Conservation (phyloP, 2,113 vertebrate species). For the Pelecanoides urinatrix region DNA sequence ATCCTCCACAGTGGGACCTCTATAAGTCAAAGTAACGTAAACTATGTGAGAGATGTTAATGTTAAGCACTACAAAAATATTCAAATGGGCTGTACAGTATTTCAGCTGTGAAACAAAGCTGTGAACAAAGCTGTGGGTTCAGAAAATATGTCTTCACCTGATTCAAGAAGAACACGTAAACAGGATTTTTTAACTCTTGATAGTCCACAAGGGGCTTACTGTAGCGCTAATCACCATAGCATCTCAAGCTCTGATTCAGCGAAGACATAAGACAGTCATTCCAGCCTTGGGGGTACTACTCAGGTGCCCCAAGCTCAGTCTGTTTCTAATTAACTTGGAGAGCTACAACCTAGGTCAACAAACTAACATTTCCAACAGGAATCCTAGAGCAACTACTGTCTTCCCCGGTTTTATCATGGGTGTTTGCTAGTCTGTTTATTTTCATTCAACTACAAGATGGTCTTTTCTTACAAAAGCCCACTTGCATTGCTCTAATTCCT, state of each 20-base stretch:
- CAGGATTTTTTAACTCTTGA: constrained; percentile 8
- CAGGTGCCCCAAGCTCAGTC: neutral
- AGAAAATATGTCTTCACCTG: constrained; percentile 23
- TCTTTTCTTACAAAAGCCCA: neutral
- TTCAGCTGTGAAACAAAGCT: constrained; percentile 57
- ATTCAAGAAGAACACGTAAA: constrained; percentile 13
- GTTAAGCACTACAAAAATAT: constrained; percentile 51
- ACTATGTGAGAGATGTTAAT: constrained; percentile 46
- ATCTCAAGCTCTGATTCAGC: neutral
- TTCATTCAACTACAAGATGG: neutral
- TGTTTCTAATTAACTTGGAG: neutral
- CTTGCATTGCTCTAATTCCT: neutral
- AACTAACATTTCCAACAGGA: neutral
- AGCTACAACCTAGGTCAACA: neutral
- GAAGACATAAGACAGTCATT: neutral
- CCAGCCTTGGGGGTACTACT: neutral
- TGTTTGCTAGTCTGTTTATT: neutral
- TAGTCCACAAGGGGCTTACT: neutral
- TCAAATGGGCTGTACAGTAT: constrained; percentile 45
- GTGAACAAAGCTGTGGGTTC: constrained; percentile 21
- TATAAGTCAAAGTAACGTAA: constrained; percentile 58
- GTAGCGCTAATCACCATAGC: neutral
- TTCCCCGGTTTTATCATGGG: neutral
- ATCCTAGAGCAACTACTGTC: neutral
- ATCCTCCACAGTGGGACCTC: constrained; percentile 48